A percentile compares a stretch with the other conserved stretches of the same genome.
Evolutionary conservation across 2,113 vertebrate species (phyloP).

Genomic region (Ictidomys tridecemlineatus): DNA sequence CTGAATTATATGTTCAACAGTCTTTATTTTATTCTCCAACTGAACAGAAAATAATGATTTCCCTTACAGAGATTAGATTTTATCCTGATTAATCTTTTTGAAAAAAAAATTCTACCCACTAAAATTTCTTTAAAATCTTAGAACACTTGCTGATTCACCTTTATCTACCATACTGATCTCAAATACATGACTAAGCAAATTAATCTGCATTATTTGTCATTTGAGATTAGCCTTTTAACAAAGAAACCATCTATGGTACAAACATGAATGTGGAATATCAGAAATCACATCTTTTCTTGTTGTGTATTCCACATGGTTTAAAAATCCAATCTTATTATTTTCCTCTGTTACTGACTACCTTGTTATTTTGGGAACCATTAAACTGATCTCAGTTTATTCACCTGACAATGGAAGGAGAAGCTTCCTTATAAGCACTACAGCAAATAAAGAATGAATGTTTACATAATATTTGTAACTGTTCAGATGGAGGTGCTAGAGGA

Average conservation of each 20-base stretch:
- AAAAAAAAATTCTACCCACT: neutral
- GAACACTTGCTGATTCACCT: constrained; percentile 15
- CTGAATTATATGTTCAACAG: neutral
- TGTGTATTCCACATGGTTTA: neutral
- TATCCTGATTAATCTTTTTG: neutral
- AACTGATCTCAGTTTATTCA: neutral
- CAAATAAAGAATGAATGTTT: constrained; percentile 23
- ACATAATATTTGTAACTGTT: neutral
- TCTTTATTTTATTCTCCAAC: neutral
- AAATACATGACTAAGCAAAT: neutral
- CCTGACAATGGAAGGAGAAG: constrained; percentile 32
- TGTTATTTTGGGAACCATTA: constrained; percentile 12
- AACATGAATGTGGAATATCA: neutral
- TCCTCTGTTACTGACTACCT: neutral
- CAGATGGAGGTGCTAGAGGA: neutral
- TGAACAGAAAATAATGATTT: constrained; percentile 38
- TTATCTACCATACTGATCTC: neutral
- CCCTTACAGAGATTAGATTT: constrained; percentile 2
- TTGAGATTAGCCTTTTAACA: constrained; percentile 22
- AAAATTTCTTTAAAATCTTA: constrained; percentile 60
- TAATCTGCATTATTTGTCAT: neutral
- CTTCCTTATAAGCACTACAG: constrained; percentile 6
- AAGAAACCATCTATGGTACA: neutral
- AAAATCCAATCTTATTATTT: neutral
- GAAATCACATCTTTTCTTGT: neutral